These are phyloP conservation scores for Geococcyx californianus DNA, from an alignment of 2,113 vertebrate species.

Conservation along the genomic window DNA sequence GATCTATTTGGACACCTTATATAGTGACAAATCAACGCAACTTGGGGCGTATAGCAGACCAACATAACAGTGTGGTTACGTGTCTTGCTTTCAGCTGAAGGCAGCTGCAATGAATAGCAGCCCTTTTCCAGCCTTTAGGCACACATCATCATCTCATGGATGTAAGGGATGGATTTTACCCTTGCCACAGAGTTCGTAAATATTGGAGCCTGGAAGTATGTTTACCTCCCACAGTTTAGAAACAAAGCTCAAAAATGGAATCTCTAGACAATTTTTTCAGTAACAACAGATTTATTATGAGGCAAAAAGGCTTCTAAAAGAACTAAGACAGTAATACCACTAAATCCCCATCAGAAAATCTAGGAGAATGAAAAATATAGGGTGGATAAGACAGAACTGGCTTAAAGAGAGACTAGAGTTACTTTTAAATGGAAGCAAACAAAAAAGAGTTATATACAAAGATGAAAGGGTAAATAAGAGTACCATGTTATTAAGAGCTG, in stretches of 20 bases:
- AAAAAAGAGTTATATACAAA: background rate
- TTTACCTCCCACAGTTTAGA: background rate
- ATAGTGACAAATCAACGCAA: background rate
- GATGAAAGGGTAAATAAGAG: background rate
- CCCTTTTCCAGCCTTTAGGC: background rate
- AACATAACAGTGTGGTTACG: fast-evolving
- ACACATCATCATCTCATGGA: background rate
- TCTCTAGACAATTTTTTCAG: background rate
- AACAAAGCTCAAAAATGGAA: background rate
- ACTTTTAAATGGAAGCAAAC: background rate
- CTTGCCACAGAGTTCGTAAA: background rate
- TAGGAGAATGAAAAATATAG: background rate
- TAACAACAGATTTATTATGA: background rate
- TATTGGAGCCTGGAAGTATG: background rate
- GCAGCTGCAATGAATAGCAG: fast-evolving
- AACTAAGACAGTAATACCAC: background rate
- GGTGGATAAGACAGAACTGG: background rate
- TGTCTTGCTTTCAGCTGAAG: background rate
- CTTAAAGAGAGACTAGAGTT: background rate
- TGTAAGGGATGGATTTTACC: background rate
- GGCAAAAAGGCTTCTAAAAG: background rate
- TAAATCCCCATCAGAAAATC: background rate
- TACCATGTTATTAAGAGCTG: background rate
- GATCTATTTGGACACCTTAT: background rate
- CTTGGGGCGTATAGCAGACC: background rate